Conservation (phyloP, 1,140 invertebrate genomes). For the Drosophila athabasca region DNA sequence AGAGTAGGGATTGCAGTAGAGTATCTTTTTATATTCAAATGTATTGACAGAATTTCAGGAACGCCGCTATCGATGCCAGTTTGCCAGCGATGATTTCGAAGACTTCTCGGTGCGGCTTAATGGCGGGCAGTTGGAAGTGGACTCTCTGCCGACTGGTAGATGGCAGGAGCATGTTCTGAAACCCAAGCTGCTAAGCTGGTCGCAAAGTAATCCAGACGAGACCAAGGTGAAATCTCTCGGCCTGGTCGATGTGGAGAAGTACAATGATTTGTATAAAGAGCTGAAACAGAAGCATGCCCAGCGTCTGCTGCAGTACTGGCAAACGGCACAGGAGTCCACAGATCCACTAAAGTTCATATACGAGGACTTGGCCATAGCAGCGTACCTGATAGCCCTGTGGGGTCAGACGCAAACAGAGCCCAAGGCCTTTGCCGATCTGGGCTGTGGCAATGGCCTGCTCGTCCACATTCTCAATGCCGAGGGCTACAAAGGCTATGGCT, state of each 20-base stretch:
- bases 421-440: conserved; percentile 94
- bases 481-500: conserved; percentile 93
- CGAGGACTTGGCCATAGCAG: conserved; percentile 97
- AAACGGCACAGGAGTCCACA: conserved; percentile 93
- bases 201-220: conserved; percentile 35
- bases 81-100: conserved; percentile 34
- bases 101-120: conserved; percentile 47
- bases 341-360: conserved; percentile 97
- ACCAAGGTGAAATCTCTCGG: conserved; percentile 85
- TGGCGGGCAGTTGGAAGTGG: conserved; percentile 22
- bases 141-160: conserved; percentile 10
- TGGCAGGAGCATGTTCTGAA: conserved; percentile 53
- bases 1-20: no score
- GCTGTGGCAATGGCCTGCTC: conserved; percentile 98
- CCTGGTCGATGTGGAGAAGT: conserved; percentile 88
- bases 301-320: conserved; percentile 85
- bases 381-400: conserved; percentile 95
- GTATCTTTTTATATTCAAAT: background rate
- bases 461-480: conserved; percentile 94
- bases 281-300: conserved; percentile 92
- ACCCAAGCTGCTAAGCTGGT: conserved; percentile 59
- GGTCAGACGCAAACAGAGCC: conserved; percentile 81
- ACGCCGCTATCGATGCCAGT: conserved; percentile 53
- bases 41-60: conserved; percentile 46
- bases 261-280: conserved; percentile 89